Conservation (phyloP, 1,140 invertebrate species). For the Condylostylus longicornis region DNA sequence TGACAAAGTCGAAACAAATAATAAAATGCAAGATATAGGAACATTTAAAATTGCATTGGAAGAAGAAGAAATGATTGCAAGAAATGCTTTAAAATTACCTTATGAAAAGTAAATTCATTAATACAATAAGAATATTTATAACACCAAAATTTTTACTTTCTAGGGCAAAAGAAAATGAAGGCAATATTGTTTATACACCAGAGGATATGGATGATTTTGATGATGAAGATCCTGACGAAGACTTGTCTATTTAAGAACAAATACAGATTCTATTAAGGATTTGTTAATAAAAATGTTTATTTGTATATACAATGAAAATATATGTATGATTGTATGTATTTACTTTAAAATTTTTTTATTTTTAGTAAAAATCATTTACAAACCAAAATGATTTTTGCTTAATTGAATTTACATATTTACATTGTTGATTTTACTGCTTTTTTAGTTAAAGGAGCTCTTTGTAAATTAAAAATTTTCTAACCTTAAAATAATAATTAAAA, state of each 20-base stretch:
- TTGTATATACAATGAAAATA: slow-evolving; percentile 16
- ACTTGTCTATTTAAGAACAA: slow-evolving; percentile 29
- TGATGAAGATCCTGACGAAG: slow-evolving; percentile 42
- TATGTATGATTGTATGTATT: slow-evolving; percentile 11
- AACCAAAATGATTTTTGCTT: slow-evolving; percentile 6
- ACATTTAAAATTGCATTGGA: slow-evolving; percentile 30
- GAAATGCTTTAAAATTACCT: slow-evolving; percentile 28
- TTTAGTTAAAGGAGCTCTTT: too few species aligned
- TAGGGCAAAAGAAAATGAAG: slow-evolving; percentile 21
- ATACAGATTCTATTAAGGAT: too few species aligned
- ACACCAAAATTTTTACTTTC: not conserved
- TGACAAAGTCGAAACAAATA: not conserved
- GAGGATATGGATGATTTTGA: slow-evolving; percentile 39
- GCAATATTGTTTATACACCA: slow-evolving; percentile 37
- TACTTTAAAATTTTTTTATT: slow-evolving; percentile 24
- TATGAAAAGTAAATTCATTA: slow-evolving; percentile 23
- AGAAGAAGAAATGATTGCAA: slow-evolving; percentile 26
- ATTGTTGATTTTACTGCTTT: too few species aligned
- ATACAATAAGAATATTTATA: not conserved
- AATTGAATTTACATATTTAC: too few species aligned
- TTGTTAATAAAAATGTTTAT: slow-evolving; percentile 21
- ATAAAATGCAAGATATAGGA: slow-evolving; percentile 2
- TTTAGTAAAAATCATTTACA: slow-evolving; percentile 7
- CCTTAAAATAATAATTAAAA: slow-evolving; percentile 13
- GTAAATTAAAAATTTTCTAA: too few species aligned